Percentiles rank a stretch among this genome's conserved stretches.
These are phyloP conservation scores for Eupsilia transversa DNA, from an alignment of 2,888 invertebrate species.

Conservation along the genomic window DNA sequence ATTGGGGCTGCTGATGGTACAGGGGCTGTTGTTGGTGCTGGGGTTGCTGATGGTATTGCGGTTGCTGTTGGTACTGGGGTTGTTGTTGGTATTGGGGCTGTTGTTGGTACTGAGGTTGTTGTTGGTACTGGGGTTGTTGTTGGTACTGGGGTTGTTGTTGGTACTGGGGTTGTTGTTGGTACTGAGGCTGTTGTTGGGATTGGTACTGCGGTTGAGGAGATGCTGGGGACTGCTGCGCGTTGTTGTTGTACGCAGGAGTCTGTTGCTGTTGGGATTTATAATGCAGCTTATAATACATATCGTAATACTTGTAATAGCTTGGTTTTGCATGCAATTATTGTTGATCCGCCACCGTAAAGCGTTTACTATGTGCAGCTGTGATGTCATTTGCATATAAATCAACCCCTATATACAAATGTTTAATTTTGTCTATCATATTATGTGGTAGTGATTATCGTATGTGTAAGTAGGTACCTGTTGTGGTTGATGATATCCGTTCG, in stretches of 20 bases:
- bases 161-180: slow-evolving; percentile 70
- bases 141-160: slow-evolving; percentile 66
- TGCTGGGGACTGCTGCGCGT: slow-evolving; percentile 85
- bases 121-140: slow-evolving; percentile 73
- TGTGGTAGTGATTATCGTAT: slow-evolving; percentile 16
- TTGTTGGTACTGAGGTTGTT: slow-evolving; percentile 64
- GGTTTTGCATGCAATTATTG: slow-evolving; percentile 77
- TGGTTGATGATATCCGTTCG: slow-evolving; percentile 91
- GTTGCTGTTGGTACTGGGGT: slow-evolving; percentile 70
- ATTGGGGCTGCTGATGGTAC: slow-evolving; percentile 71
- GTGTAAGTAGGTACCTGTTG: slow-evolving; percentile 89
- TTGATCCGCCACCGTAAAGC: slow-evolving; percentile 78
- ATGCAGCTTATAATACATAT: slow-evolving; percentile 74
- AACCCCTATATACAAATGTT: slow-evolving; percentile 72
- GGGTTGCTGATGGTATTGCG: slow-evolving; percentile 74
- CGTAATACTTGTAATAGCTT: slow-evolving; percentile 59
- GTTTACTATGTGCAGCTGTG: slow-evolving; percentile 82
- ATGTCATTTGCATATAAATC: slow-evolving; percentile 72
- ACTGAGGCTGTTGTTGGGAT: slow-evolving; percentile 72
- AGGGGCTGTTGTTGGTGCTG: slow-evolving; percentile 70
- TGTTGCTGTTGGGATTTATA: slow-evolving; percentile 83
- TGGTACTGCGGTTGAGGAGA: slow-evolving; percentile 69
- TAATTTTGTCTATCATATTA: slow-evolving; percentile 31
- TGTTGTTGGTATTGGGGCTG: slow-evolving; percentile 70
- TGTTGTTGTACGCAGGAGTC: slow-evolving; percentile 87